Evolutionary conservation across 2,113 vertebrate species (phyloP), one percentile per base, ranked within the genome.

Genomic region (Rhineura floridana): DNA sequence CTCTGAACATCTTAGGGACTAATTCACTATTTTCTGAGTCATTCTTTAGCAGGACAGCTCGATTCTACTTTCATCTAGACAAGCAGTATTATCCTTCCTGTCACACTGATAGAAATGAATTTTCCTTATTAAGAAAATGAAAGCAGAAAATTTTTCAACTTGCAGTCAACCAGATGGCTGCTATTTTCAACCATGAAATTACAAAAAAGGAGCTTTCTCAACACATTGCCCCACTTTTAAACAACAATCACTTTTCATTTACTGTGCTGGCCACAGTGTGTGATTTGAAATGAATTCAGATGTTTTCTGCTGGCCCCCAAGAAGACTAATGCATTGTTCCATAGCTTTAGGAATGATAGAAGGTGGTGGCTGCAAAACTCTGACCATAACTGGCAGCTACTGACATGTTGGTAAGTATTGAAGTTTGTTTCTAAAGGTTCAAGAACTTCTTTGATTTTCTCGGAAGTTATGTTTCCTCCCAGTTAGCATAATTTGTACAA

Each of bases 231-330:
- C 39, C 33, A 36, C 39, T 86, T 86, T 81, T 63, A 81, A 81
- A 85, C 36, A 81, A 70, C 62, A 85, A 52, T 48, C 42, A 52
- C 19, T 69, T 76, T 65, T 33, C 39, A 75, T 44, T 63, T 25
- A 36, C 65, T 81, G 42, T 63, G 17, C 21, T 72, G 42, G 19
- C 50, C 8, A 6, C 23, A 33, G 5, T 52, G 39, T 62, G 39
- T 85, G 84, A 52, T 67, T n/a, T 85, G 80, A n/a, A n/a, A n/a
- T n/a, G n/a, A 15, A 75, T 36, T 42, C 36, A 67, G 78, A 76
- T 72, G 13, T 42, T 50, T 81, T 73, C 15, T 67, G n/a, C 63
- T 80, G 55, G 50, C 17, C 23, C 36, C 36, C 36, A 70, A 33
- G 69, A 44, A 85, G 44, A 81, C 13, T 63, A 81, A 81, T 75